Percentiles rank a stretch among this genome's conserved stretches.
These are phyloP conservation scores for Pangasius krempfi DNA, from an alignment of 2,797 vertebrate species.

Conservation along the genomic window DNA sequence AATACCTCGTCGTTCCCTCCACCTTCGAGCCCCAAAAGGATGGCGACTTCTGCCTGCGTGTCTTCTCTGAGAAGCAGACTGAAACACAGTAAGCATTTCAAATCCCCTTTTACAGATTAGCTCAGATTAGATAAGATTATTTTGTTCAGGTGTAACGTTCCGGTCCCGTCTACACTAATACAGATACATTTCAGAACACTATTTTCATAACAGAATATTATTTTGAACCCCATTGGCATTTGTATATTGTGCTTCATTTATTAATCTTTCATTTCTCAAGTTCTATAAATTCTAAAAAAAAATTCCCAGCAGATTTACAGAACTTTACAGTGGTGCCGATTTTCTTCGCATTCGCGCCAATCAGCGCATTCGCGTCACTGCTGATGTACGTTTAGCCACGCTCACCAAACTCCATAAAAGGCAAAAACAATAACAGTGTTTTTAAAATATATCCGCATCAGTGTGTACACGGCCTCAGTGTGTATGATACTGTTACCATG, in stretches of 20 bases:
- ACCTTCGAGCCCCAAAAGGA: constrained; percentile 84
- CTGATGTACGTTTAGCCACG: not conserved
- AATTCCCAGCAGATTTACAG: not conserved
- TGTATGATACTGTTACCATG: no score
- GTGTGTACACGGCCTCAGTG: no score
- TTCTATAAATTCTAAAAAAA: not conserved
- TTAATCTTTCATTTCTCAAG: not conserved
- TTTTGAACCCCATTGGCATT: no score
- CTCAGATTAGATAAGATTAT: not conserved
- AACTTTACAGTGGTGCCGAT: not conserved
- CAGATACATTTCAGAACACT: not conserved
- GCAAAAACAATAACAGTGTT: not conserved
- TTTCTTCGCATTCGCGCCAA: not conserved
- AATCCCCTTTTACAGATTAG: not conserved
- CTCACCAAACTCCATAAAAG: not conserved
- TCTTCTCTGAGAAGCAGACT: constrained; percentile 85
- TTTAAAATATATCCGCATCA: no score
- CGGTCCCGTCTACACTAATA: not conserved
- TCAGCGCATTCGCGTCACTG: not conserved
- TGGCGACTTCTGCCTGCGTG: constrained; percentile 85
- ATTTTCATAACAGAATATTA: not conserved
- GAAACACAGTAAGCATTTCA: constrained; percentile 71
- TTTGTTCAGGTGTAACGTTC: not conserved
- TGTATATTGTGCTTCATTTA: not conserved
- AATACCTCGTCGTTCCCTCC: constrained; percentile 86